Base-by-base conservation (phyloP, 2,888 invertebrate species). In the Neoscelio sp. region DNA sequence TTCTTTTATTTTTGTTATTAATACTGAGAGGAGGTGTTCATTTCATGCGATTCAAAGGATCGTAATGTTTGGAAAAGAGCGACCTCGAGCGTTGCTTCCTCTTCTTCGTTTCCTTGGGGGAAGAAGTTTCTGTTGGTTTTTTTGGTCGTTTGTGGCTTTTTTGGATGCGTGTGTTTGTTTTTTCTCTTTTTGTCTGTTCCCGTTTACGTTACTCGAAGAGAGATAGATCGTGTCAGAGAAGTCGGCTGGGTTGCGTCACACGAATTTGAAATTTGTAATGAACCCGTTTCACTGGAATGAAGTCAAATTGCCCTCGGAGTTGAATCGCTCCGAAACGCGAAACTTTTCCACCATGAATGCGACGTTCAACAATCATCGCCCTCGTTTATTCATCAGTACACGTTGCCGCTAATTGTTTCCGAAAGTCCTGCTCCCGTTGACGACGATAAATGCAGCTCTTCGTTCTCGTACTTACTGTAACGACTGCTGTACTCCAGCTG, bases 401-500 rank as follows among this genome's bases (percentile, higher is more conserved):
- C 88, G 56, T 89, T 88, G 70, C 85, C 88, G 77, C 86, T 88
- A 35, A 89, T 82, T 15, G 85, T 85, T 58, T 90, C 89, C n/a
- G 89, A 83, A 71, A 88, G 85, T 44, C 87, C 87, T 48, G 86
- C 85, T 30, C 86, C 87, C 23, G 89, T 87, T 5, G 89, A 88
- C 54, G 89, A 88, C 60, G 89, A 88, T 60, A 88, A 80, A 38
- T 88, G 84, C 46, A 88, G 67, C 46, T 89, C 89, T 15, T 87
- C 88, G 30, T 85, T 87, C 30, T 90, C 90, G 56, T 84, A 89
- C 60, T 89, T 89, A 17, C 86, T 90, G 58, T 85, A 90, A 20
- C 88, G 89, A 67, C 83, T 88, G 38, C 73, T 88, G 73, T 90
- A 91, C 28, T 91, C 91, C 2, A 87, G 85, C 58, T 87, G 85